Conservation (phyloP, 2,113 vertebrate genomes). For the Polypterus senegalus region DNA sequence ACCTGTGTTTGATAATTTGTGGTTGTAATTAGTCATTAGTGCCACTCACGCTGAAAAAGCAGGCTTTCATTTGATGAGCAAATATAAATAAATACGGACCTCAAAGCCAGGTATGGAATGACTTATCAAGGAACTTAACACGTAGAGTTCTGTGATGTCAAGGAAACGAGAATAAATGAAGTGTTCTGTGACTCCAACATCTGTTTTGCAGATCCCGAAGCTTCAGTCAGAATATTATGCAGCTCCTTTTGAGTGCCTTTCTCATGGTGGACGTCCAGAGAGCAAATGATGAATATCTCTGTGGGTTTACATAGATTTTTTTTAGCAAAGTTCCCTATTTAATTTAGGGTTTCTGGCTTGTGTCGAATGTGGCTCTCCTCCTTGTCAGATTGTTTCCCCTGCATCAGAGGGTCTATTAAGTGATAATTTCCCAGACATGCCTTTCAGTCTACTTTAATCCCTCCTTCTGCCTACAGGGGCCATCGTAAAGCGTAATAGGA, state of each 20-base stretch:
- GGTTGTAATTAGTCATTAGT: too few species aligned
- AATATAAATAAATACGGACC: too few species aligned
- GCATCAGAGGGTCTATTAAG: constrained; percentile 16
- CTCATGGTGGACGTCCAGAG: neutral
- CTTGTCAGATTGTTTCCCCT: constrained; percentile 13
- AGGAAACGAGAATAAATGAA: neutral
- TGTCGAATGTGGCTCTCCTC: neutral
- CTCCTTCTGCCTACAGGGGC: constrained; percentile 16
- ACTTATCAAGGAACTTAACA: neutral
- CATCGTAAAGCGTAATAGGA: constrained; percentile 17
- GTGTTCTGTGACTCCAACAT: neutral
- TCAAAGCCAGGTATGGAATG: neutral
- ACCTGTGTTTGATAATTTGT: too few species aligned
- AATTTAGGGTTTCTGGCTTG: neutral
- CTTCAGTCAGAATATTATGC: neutral
- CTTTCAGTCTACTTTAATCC: constrained; percentile 16
- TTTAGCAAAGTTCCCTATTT: neutral
- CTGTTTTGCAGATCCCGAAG: neutral
- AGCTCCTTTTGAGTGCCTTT: neutral
- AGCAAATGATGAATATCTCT: neutral
- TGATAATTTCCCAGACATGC: constrained; percentile 20
- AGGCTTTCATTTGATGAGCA: too few species aligned
- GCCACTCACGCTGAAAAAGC: too few species aligned
- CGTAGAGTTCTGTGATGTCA: neutral
- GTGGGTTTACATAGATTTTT: constrained; percentile 10